A percentile compares a stretch with the other conserved stretches of the same genome.
Conservation (phyloP, 2,888 invertebrate species). For the Oxycera nigricornis region DNA sequence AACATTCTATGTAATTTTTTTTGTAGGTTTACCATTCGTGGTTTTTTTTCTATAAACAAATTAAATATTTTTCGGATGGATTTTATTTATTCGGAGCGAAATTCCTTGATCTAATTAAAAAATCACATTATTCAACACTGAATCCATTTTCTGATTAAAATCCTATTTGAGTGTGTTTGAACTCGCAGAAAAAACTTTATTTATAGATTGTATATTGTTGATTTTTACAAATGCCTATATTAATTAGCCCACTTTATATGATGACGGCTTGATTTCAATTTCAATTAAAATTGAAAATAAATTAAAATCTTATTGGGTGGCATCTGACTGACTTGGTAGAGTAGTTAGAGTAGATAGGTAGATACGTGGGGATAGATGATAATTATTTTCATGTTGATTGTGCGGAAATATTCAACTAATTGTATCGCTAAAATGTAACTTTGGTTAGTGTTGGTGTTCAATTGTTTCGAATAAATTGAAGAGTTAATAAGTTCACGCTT, state of each 20-base stretch:
- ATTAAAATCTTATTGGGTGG: slow-evolving; percentile 12
- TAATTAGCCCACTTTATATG: neutral
- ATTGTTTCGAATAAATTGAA: neutral
- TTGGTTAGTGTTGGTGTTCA: neutral
- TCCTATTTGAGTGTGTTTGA: neutral
- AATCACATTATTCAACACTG: neutral
- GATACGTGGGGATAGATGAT: neutral
- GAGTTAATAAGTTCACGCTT: neutral
- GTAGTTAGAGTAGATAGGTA: no score
- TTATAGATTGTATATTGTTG: neutral
- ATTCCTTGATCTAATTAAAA: slow-evolving; percentile 36
- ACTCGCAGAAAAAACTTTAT: neutral
- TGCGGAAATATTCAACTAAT: neutral
- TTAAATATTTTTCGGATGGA: slow-evolving; percentile 20
- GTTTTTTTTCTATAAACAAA: slow-evolving; percentile 17
- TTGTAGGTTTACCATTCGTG: neutral
- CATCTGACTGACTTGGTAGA: slow-evolving; percentile 1
- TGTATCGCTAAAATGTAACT: neutral
- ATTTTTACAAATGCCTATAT: neutral
- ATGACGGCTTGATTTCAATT: neutral
- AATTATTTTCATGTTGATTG: neutral
- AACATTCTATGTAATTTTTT: slow-evolving; percentile 4
- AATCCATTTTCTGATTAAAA: neutral
- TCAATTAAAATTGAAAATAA: slow-evolving; percentile 26
- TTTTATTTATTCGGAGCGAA: slow-evolving; percentile 23